phyloP scores from a whole-genome alignment of 2,888 invertebrate genomes.

The Nomada fucata region DNA sequence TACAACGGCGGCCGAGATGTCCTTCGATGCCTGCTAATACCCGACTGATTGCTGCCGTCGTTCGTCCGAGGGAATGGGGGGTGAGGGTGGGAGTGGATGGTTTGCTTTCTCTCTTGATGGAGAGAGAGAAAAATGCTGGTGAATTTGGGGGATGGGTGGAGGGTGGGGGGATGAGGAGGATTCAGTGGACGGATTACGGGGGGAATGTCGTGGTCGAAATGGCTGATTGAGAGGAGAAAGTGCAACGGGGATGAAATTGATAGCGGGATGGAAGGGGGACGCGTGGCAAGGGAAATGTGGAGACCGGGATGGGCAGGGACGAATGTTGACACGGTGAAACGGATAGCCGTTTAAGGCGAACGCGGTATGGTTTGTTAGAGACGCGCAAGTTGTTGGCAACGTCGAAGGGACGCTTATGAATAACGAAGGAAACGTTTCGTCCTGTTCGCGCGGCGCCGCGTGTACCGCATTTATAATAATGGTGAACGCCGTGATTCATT shows the following conservation, averaged over 20 bases:
- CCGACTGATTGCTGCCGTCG: constrained; percentile 72
- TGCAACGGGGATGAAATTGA: constrained; percentile 27
- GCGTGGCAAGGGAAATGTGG: background rate
- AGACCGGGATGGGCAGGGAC: background rate
- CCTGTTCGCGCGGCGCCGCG: too few species aligned
- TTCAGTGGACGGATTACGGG: background rate
- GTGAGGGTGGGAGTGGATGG: too few species aligned
- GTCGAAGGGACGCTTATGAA: too few species aligned
- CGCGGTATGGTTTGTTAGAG: background rate
- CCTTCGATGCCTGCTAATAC: constrained; percentile 76
- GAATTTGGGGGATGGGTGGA: too few species aligned
- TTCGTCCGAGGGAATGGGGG: background rate
- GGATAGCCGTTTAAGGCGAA: background rate
- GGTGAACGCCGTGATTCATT: too few species aligned
- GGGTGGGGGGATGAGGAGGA: background rate
- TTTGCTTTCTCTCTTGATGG: too few species aligned
- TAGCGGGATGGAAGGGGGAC: background rate
- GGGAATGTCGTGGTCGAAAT: constrained; percentile 1
- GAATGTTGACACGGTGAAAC: background rate
- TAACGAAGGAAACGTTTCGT: too few species aligned
- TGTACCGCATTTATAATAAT: too few species aligned
- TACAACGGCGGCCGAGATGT: constrained; percentile 75
- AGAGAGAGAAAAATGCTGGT: constrained; percentile 1
- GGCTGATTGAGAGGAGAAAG: constrained; percentile 22
- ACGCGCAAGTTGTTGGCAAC: too few species aligned